Base-by-base conservation (phyloP, 2,797 vertebrate species). In the Arrhamphus sclerolepis region DNA sequence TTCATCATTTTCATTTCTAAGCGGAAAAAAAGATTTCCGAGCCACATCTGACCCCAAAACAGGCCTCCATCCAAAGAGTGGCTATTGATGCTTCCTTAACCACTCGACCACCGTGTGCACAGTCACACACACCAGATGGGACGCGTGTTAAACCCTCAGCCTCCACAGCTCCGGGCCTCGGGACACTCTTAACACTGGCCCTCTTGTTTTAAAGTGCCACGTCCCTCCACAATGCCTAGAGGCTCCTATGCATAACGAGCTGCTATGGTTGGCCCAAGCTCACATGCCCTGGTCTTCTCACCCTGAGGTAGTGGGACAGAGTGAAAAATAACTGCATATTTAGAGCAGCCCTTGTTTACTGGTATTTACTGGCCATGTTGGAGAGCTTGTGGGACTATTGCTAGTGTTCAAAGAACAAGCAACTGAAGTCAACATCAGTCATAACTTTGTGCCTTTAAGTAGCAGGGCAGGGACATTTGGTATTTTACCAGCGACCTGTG, bases 71-170 rank as follows among this genome's bases (percentile, higher is more conserved):
- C 72, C 68, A 73, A 83, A 88, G 82, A 85, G 72, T 64, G 39
- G 76, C 84, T 81, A 83, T 84, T 89, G 86, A 88, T 85, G 68
- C 71, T 57, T 79, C 60, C 77, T 88, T 89, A 90, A 90, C 90
- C 88, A 90, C 85, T 89, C 67, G 68, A 84, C 82, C 81, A 78
- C 74, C 75, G 82, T 86, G 89, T 76, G 81, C 82, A 82, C 78
- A 89, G 86, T 89, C 89, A 90, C 83, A 90, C 87, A 87, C 82
- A 88, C 74, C 88, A 91, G 87, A 90, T 87, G 86, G 88, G 86
- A 87, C 73, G 84, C 78, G 80, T 90, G 90, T 89, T 89, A 88
- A 90, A 89, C 84, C 87, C 84, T 85, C 84, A 83, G 84, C 77
- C 84, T 82, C 77, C 83, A 84, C 80, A 75, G 86, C 89, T 87